A percentile compares a stretch with the other conserved stretches of the same genome.
Conservation (phyloP, 2,888 invertebrate genomes). For the Andrena dorsata region DNA sequence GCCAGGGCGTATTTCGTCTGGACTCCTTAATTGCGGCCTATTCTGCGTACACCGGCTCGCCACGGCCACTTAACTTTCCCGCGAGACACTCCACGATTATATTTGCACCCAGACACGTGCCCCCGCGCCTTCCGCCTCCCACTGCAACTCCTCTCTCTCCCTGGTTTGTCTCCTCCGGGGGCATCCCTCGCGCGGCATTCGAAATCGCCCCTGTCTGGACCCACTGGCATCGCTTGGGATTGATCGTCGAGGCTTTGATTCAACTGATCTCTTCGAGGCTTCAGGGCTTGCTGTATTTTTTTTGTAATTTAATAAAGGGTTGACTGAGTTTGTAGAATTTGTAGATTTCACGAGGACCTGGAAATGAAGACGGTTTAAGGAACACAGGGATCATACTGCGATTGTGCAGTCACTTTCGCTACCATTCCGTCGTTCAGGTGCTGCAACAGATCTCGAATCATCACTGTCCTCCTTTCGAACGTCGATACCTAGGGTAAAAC, state of each 20-base stretch:
- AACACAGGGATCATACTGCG: no score
- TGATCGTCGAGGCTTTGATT: slow-evolving; percentile 11
- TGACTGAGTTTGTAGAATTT: no score
- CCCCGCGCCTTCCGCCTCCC: slow-evolving; percentile 34
- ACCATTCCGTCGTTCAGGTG: neutral
- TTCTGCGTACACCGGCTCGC: slow-evolving; percentile 67
- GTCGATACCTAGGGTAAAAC: no score
- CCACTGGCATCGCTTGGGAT: slow-evolving; percentile 23
- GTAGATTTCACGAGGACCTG: no score
- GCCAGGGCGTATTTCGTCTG: slow-evolving; percentile 65
- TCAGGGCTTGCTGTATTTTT: no score
- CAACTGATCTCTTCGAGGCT: neutral
- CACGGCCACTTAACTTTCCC: slow-evolving; percentile 71
- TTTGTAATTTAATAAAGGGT: no score
- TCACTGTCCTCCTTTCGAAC: neutral
- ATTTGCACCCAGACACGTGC: slow-evolving; percentile 66
- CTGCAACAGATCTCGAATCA: neutral
- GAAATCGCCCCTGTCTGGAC: neutral
- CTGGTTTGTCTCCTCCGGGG: slow-evolving; percentile 37
- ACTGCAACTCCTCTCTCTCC: slow-evolving; percentile 18
- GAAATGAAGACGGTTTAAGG: no score
- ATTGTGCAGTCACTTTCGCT: neutral
- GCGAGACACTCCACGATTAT: slow-evolving; percentile 72
- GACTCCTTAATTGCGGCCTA: slow-evolving; percentile 74
- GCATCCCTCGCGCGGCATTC: slow-evolving; percentile 15